Percentiles rank a stretch among this genome's conserved stretches.
phyloP scores from a whole-genome alignment of 2,888 invertebrate species.

The Orthonychiurus folsomi region DNA sequence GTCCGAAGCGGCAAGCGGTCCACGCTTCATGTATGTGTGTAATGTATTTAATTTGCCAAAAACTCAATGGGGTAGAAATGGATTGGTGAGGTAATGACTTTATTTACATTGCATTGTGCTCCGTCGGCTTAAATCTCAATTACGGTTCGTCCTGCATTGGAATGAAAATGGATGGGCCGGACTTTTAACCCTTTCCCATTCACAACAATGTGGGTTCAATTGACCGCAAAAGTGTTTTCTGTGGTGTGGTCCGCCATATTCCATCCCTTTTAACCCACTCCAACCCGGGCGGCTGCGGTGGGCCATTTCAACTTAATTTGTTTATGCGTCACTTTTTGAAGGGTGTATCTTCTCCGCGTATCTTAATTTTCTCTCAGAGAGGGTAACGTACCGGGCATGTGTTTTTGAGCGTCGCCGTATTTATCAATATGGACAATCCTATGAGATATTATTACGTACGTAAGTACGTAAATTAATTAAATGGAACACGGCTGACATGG shows the following conservation, averaged over 20 bases:
- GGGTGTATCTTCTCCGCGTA: background rate
- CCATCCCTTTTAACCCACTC: too few relatives aligned
- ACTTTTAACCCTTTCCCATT: background rate
- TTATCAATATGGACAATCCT: background rate
- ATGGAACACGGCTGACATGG: too few relatives aligned
- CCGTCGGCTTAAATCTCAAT: too few relatives aligned
- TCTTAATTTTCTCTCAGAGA: background rate
- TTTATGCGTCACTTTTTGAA: background rate
- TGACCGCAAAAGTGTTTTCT: background rate
- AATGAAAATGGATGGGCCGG: background rate
- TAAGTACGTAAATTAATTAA: too few relatives aligned
- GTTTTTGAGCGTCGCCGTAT: background rate
- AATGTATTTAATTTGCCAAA: too few relatives aligned
- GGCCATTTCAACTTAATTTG: background rate
- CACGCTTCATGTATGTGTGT: too few relatives aligned
- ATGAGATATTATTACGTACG: too few relatives aligned
- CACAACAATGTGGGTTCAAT: background rate
- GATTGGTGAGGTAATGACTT: too few relatives aligned
- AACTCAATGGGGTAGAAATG: too few relatives aligned
- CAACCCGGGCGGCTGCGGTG: background rate
- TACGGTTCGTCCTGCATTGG: background rate
- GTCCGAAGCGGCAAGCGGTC: too few relatives aligned
- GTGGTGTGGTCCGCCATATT: too few relatives aligned
- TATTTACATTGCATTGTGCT: too few relatives aligned
- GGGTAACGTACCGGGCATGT: background rate